Conservation (phyloP, 2,888 invertebrate species). For the Apamea anceps region DNA sequence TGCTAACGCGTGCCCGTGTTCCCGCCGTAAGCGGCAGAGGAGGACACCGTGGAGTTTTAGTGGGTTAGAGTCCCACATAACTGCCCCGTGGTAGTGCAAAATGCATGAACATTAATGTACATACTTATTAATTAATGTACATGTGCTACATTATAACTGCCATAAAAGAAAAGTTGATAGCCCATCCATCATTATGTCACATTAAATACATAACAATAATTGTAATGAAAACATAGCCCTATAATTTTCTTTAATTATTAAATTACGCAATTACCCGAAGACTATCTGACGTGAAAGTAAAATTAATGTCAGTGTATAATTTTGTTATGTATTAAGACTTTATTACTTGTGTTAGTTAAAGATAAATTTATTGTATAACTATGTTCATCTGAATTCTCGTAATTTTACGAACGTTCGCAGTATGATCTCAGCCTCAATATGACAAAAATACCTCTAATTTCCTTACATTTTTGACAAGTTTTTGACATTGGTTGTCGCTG, state of each 20-base stretch:
- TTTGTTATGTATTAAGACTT: neutral
- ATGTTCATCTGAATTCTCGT: neutral
- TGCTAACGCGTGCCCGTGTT: too few relatives aligned
- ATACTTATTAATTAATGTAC: too few relatives aligned
- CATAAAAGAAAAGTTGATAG: neutral
- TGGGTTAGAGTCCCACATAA: too few relatives aligned
- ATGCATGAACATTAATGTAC: too few relatives aligned
- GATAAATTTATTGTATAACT: neutral
- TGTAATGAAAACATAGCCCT: neutral
- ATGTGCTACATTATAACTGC: neutral
- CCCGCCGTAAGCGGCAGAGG: too few relatives aligned
- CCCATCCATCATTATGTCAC: neutral
- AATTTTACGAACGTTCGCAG: too few relatives aligned
- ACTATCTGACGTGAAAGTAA: neutral
- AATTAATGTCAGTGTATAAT: neutral
- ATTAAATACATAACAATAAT: neutral
- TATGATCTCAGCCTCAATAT: too few relatives aligned
- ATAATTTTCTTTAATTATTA: constrained; percentile 11
- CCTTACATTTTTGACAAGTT: too few relatives aligned
- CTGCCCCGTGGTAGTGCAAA: too few relatives aligned
- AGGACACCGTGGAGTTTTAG: too few relatives aligned
- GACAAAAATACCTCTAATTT: too few relatives aligned
- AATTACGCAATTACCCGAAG: constrained; percentile 5
- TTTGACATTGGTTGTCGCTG: too few relatives aligned
- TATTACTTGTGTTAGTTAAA: neutral